Evolutionary conservation across 2,797 vertebrate genomes (phyloP).

Genomic region (Poliocrania exsul): DNA sequence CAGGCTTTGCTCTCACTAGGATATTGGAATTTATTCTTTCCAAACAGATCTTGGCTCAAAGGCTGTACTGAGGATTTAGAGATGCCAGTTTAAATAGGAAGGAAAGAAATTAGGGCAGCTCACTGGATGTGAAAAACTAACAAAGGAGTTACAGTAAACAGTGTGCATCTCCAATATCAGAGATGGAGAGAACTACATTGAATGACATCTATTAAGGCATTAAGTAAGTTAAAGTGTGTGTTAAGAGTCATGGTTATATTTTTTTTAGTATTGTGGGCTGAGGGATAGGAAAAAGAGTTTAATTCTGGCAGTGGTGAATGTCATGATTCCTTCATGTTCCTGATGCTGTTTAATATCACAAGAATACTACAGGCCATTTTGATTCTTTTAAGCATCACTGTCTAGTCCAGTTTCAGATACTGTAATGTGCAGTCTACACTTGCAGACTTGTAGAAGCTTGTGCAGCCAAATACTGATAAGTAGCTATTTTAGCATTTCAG

Average conservation of each 20-base stretch:
- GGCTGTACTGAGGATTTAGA: not conserved
- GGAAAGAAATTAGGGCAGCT: not conserved
- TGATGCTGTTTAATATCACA: not conserved
- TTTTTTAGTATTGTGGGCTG: not conserved
- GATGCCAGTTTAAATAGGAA: not conserved
- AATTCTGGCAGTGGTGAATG: not conserved
- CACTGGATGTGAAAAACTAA: not conserved
- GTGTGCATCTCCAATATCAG: rapidly evolving
- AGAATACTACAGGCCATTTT: not conserved
- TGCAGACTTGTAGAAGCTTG: not conserved
- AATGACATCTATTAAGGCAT: not conserved
- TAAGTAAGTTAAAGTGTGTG: not conserved
- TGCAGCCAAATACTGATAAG: not conserved
- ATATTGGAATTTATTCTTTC: constrained; percentile 8
- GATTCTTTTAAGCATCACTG: not conserved
- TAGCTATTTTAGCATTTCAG: not conserved
- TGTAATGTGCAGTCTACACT: not conserved
- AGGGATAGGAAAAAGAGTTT: not conserved
- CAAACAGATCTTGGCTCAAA: not conserved
- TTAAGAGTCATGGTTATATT: not conserved
- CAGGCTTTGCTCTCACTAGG: not conserved
- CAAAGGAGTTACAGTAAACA: not conserved
- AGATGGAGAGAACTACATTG: not conserved
- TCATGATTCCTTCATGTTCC: rapidly evolving
- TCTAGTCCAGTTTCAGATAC: not conserved